Evolutionary conservation across 2,888 invertebrate genomes (phyloP).

Genomic region (Leptodirus hochenwartii): DNA sequence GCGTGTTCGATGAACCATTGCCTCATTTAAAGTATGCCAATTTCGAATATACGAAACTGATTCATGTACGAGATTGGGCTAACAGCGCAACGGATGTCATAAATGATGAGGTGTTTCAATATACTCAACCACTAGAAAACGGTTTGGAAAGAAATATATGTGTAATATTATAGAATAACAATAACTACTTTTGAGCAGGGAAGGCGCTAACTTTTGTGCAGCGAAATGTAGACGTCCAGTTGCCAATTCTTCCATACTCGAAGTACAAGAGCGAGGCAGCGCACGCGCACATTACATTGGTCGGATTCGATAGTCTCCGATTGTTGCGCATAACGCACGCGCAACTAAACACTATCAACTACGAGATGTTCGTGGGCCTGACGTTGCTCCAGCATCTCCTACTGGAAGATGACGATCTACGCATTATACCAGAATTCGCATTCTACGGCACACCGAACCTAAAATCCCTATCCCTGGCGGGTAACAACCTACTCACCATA

Average conservation of each 20-base stretch:
- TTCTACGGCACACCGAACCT: conserved; percentile 47
- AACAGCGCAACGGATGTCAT: no score
- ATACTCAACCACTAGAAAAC: no score
- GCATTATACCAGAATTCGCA: conserved; percentile 46
- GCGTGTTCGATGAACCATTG: conserved; percentile 31
- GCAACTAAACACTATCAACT: conserved; percentile 38
- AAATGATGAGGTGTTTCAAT: no score
- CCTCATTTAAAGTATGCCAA: conserved; percentile 31
- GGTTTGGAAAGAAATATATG: no score
- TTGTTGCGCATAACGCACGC: conserved; percentile 41
- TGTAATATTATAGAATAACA: no score
- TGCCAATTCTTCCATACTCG: conserved; percentile 43
- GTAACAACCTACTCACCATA: conserved; percentile 41
- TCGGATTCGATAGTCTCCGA: conserved; percentile 32
- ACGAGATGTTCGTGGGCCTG: conserved; percentile 52
- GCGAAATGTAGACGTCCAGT: conserved; percentile 22
- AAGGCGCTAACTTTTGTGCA: conserved; percentile 21
- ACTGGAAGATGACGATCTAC: conserved; percentile 42
- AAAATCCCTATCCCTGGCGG: conserved; percentile 41
- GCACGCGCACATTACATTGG: conserved; percentile 26
- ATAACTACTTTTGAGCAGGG: conserved; percentile 23
- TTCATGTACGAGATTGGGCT: no score
- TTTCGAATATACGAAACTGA: conserved; percentile 28
- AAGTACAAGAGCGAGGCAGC: conserved; percentile 36
- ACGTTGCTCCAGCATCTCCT: conserved; percentile 38